Conservation (phyloP, 2,888 invertebrate genomes). For the Brachyptera risi region DNA sequence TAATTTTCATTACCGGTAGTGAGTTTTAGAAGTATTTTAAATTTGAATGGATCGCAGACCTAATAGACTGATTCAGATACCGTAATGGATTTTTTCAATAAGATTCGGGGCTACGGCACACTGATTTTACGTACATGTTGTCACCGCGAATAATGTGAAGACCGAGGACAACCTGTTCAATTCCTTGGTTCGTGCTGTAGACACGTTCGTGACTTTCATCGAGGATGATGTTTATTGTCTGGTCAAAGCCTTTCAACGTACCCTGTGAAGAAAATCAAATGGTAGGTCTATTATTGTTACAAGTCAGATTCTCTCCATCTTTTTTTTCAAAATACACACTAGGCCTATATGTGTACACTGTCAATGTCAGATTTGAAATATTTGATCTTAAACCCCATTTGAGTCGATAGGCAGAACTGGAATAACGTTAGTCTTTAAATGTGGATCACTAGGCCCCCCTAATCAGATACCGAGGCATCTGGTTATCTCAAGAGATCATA, state of each 20-base stretch:
- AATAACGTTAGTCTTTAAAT: background rate
- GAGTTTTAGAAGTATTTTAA: too few species aligned
- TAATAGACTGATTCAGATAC: too few species aligned
- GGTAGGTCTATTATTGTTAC: too few species aligned
- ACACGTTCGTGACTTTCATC: constrained; percentile 98
- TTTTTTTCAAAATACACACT: too few species aligned
- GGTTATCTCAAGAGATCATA: too few species aligned
- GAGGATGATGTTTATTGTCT: constrained; percentile 96
- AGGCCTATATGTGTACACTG: background rate
- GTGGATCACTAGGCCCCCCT: too few species aligned
- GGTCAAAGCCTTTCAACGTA: constrained; percentile 96
- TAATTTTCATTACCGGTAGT: too few species aligned
- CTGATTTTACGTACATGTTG: constrained; percentile 71
- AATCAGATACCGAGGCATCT: too few species aligned
- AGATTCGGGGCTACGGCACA: background rate
- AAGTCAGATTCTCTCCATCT: too few species aligned
- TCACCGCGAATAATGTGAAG: constrained; percentile 97
- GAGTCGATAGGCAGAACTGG: background rate
- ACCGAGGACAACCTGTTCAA: constrained; percentile 93
- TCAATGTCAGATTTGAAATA: constrained; percentile 1
- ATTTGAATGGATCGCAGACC: too few species aligned
- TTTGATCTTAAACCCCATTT: constrained; percentile 12
- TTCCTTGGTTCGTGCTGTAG: constrained; percentile 88
- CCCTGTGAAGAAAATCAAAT: constrained; percentile 56
- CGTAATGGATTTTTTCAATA: too few species aligned